Base-by-base conservation (phyloP, 2,797 vertebrate genomes). In the Amazona ochrocephala region DNA sequence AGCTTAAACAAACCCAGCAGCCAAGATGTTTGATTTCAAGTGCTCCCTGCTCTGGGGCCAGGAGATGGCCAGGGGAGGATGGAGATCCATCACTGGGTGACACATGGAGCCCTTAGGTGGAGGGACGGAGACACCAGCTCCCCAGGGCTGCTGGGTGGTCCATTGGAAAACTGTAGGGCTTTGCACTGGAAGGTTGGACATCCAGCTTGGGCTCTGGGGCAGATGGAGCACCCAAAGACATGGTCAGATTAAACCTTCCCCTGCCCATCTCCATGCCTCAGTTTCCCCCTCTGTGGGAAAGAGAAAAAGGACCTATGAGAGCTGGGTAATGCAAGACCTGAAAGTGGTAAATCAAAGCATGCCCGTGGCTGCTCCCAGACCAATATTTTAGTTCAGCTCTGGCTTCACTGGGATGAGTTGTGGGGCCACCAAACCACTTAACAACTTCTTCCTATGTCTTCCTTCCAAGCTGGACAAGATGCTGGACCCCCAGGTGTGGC, bases 401-500 rank as follows among this genome's bases (percentile, higher is more conserved):
- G 53, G 29, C 26, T 50, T 34, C 20, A 1, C 7, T 20, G 73
- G 50, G 27, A 5, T 32, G 82, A 34, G 30, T 1, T 65, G 30
- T 58, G 72, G 37, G 51, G 42, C 27, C 65, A 64, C 32, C 48
- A 48, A 66, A 11, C 19, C 45, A 32, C n/a, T 44, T 65, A 23
- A 65, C 39, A 34, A 11, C 51, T 37, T 11, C 77, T 72, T 68
- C 62, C 76, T 54, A 3, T 87, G 22, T 66, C 65, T 87, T 51
- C n/a, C 45, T 12, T 89, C 74, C n/a, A 82, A 99, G 99, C 95
- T 99, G 97, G 99, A 99, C 97, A 99, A 99, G 98, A 99, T 99
- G 99, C 93, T 99, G 97, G 99, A 99, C 96, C 98, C 98, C 1
- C 98, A 99, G 96, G 98, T 99, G 87, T 99, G 99, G 99, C 97